Base-by-base conservation (phyloP, 2,113 vertebrate species). In the Euleptes europaea region DNA sequence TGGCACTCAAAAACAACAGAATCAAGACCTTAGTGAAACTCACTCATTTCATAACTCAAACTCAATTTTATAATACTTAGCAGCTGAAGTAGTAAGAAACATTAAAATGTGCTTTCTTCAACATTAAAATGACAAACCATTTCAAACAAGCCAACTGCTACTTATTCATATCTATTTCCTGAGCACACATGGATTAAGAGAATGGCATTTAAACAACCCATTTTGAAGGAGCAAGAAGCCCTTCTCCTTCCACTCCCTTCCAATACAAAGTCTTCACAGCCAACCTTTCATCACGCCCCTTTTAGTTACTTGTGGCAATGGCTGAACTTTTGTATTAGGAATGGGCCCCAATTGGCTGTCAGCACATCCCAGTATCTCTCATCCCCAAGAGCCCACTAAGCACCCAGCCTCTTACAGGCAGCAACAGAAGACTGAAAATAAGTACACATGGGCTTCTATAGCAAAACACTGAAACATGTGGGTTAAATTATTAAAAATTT, bases 151-250 rank as follows among this genome's bases (percentile, higher is more conserved):
- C 51, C 47, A 54, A 54, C 17, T 54, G 51, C 47, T 92, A 73
- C 73, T 74, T 88, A 63, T 28, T 28, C 74, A 85, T n/a, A 85
- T 57, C 21, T 67, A 49, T 77, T 89, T 80, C 89, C 90, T 87
- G 80, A 70, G 60, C 90, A 90, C 90, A 78, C 85, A 84, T 75
- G 71, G 67, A 60, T 83, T 82, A 71, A 92, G 88, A 90, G 66
- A 74, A 76, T 86, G 60, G 82, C 26, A 13, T 80, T 74, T 90
- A 89, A 78, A 31, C 69, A 86, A 75, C 85, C 76, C 78, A 84
- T 83, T 74, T 54, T 79, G 71, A 70, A 31, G 26, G 51, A 54
- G 17, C 35, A 85, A 84, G 80, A 85, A 11, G 51, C 9, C 69
- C 76, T 84, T 83, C 87, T 74, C 65, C 69, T 74, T 63, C 80